A percentile compares a stretch with the other conserved stretches of the same genome.
These are phyloP conservation scores for Cotesia typhae DNA, from an alignment of 1,140 invertebrate genomes.

Conservation along the genomic window DNA sequence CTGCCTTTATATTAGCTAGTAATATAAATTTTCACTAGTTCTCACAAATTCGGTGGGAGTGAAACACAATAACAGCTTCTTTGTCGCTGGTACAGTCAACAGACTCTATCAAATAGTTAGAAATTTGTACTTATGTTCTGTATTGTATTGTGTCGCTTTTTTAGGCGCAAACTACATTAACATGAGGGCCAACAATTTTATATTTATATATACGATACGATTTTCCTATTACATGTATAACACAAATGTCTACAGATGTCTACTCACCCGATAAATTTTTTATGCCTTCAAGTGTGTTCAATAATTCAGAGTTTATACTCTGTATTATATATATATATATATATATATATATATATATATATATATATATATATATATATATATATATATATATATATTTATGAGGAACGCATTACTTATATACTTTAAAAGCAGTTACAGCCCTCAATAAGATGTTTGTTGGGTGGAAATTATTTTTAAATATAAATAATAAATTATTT, in stretches of 20 bases:
- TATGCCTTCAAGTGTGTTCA: slow-evolving; percentile 33
- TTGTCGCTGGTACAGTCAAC: slow-evolving; percentile 29
- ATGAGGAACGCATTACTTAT: background rate
- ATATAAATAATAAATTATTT: background rate
- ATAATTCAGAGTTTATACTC: slow-evolving; percentile 25
- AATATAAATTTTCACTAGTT: no score
- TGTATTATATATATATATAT: no score
- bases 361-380: background rate
- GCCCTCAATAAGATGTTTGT: background rate
- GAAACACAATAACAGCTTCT: slow-evolving; percentile 11
- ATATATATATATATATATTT: background rate
- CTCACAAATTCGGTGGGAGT: no score
- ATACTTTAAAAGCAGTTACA: slow-evolving; percentile 24
- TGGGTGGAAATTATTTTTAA: background rate
- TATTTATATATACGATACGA: background rate
- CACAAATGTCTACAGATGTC: background rate
- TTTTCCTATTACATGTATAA: background rate
- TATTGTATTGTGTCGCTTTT: background rate
- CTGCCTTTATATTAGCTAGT: background rate
- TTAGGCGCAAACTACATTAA: background rate
- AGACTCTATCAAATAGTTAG: no score
- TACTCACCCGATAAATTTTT: slow-evolving; percentile 30
- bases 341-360: no score
- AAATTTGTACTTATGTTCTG: background rate
- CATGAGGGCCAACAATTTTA: background rate